phyloP scores from a whole-genome alignment of 2,797 vertebrate species.

The Podarcis lilfordi region DNA sequence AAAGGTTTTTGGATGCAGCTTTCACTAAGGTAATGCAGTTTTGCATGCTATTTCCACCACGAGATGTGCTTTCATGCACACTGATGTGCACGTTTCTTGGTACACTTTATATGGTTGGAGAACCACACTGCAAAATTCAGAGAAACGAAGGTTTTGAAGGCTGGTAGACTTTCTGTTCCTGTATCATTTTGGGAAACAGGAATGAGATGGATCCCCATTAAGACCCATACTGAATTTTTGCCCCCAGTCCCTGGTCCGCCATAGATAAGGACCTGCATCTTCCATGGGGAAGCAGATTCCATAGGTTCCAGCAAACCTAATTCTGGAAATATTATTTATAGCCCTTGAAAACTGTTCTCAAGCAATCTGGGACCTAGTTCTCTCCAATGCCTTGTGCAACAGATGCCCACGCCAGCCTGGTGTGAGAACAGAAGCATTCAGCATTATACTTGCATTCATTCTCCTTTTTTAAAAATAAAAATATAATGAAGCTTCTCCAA shows the following conservation, averaged over 20 bases:
- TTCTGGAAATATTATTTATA: slow-evolving; percentile 20
- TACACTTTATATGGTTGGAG: too few relatives aligned
- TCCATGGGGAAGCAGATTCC: not conserved
- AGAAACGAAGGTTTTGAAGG: too few relatives aligned
- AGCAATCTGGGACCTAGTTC: not conserved
- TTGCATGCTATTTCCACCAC: too few relatives aligned
- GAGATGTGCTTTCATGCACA: too few relatives aligned
- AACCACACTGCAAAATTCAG: too few relatives aligned
- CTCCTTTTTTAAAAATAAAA: too few relatives aligned
- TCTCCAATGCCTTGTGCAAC: not conserved
- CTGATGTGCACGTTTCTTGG: too few relatives aligned
- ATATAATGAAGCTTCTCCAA: not conserved
- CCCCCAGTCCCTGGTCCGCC: not conserved
- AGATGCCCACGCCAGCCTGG: not conserved
- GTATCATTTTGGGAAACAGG: too few relatives aligned
- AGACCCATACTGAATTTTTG: not conserved
- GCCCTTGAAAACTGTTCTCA: not conserved
- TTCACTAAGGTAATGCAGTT: too few relatives aligned
- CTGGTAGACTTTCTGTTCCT: too few relatives aligned
- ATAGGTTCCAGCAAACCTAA: not conserved
- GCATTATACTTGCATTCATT: not conserved
- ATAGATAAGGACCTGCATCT: not conserved
- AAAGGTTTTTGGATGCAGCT: too few relatives aligned
- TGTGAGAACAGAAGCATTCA: not conserved
- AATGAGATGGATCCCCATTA: too few relatives aligned